A percentile compares a stretch with the other conserved stretches of the same genome.
phyloP scores from a whole-genome alignment of 2,797 vertebrate species.

The Garrulus glandarius region DNA sequence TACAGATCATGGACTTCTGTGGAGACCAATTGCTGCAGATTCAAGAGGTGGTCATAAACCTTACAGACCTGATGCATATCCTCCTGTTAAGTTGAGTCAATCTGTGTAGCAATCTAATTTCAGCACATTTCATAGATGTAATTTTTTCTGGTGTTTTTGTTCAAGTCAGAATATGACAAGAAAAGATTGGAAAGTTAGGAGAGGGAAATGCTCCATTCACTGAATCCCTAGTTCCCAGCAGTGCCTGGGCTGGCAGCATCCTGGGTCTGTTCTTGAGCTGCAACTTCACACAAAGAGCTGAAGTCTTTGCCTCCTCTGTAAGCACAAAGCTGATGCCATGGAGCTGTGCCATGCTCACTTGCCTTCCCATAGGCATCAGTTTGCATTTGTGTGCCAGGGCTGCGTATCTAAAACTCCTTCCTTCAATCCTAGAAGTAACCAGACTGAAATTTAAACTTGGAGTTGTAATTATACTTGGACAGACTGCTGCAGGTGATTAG shows the following conservation, averaged over 20 bases:
- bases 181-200: not conserved
- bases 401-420: not conserved
- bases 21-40: not conserved
- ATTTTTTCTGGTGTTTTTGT: not conserved
- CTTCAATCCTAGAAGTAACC: not conserved
- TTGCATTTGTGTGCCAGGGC: not conserved
- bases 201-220: not conserved
- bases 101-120: not conserved
- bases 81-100: not conserved
- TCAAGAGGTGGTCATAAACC: not conserved
- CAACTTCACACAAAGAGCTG: not conserved
- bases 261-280: not conserved
- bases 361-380: not conserved
- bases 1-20: not conserved
- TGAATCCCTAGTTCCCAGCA: not conserved
- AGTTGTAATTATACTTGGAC: not conserved
- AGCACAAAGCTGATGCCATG: not conserved
- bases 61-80: not conserved
- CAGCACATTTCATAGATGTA: not conserved
- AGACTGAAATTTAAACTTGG: not conserved
- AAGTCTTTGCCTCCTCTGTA: not conserved
- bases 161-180: not conserved
- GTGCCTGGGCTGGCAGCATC: accelerated
- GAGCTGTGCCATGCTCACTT: not conserved
- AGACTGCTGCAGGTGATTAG: not conserved